Base-by-base conservation (phyloP, 2,888 invertebrate species). In the Fragum sueziense region DNA sequence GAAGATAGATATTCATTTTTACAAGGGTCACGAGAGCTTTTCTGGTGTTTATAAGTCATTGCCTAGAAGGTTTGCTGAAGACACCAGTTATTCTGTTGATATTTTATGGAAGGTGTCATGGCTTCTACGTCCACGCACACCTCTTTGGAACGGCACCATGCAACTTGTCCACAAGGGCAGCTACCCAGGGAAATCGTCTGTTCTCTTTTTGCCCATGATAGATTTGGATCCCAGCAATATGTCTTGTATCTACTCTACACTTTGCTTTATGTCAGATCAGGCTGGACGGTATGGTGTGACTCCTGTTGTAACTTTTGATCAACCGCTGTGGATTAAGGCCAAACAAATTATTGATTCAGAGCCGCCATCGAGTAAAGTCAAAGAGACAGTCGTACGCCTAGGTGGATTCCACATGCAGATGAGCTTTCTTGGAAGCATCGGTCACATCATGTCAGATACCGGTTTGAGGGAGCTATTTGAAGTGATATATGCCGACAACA, bases 401-500 rank as follows among this genome's bases (percentile, higher is more conserved):
- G 78, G 81, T 6, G 76, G 47, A 22, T 79, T 84, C 57, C 81
- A 84, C 68, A 74, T 74, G 14, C 65, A 77, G 47, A 82, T 84
- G 84, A 79, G 84, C 67, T 88, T 88, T 70, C 62, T 88, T n/a
- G 86, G 88, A 27, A 72, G 70, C 34, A 88, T 87, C 34, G 80
- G 79, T n/a, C 65, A 78, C 69, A n/a, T 80, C 33, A 78, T 84
- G 76, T 25, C 20, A 2, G 75, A 52, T 9, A 59, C 78, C 20
- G 70, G 84, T 14, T 61, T 81, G 9, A 17, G 73, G 17, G 70
- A 83, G 61, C 33, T 75, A n/a, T n/a, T 83, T 14, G 52, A 70
- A 54, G 65, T 73, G 9, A 34, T 80, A 2, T 80, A 70, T 78
- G 72, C 73, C 9, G 37, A 37, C 37, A 37, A 9, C 37, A 37